Conservation (phyloP, 2,113 vertebrate genomes). For the Philantomba maxwellii region DNA sequence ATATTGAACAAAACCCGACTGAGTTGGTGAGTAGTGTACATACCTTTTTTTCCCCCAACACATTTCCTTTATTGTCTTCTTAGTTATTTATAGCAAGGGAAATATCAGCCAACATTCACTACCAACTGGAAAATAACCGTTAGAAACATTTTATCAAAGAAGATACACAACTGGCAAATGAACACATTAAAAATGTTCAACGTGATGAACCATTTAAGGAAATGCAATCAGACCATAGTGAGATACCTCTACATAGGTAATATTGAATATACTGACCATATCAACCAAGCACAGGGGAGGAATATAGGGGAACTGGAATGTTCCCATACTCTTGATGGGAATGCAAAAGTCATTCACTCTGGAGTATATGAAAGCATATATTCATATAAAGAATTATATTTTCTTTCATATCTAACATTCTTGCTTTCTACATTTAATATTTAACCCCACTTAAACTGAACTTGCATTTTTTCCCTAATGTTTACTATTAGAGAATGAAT, state of each 20-base stretch:
- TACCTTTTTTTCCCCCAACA: not conserved
- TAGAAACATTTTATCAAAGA: not conserved
- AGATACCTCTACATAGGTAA: not conserved
- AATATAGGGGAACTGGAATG: not conserved
- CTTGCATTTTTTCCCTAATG: not conserved
- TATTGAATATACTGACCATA: not conserved
- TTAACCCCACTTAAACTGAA: not conserved
- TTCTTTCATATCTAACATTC: not conserved
- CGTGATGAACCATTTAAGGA: not conserved
- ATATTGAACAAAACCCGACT: not conserved
- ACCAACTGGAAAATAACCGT: not conserved
- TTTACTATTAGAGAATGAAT: not conserved
- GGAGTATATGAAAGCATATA: not conserved
- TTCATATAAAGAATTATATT: not conserved
- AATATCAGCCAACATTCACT: not conserved
- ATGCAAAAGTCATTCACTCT: not conserved
- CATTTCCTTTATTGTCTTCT: not conserved
- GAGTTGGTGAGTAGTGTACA: slow-evolving; percentile 35
- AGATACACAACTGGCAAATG: not conserved
- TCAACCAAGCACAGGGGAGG: not conserved
- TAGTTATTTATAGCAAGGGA: not conserved
- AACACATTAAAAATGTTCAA: not conserved
- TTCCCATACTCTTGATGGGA: not conserved
- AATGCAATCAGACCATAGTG: not conserved
- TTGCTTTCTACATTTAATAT: not conserved